Evolutionary conservation across 1,140 invertebrate species (phyloP), one percentile per base, ranked within the genome.

Genomic region (Drosophila miranda): DNA sequence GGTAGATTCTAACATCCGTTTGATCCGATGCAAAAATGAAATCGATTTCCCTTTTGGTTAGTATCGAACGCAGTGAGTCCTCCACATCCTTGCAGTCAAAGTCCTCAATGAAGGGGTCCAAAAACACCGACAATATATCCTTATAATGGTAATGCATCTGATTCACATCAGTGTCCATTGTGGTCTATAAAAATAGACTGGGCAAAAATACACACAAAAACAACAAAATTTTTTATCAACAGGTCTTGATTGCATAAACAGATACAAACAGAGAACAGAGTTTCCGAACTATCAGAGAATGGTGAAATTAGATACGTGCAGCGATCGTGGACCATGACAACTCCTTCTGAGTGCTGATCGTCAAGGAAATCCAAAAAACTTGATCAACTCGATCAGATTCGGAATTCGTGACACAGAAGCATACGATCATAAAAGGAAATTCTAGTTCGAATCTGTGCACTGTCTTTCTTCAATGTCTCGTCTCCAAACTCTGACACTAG

Each of bases 21-120:
- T 52, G 21, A 2, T 42, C 45, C 9, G 45, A 46, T 19, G 67
- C 70, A 1, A 81, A 11, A 2, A 84, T 77, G 9, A 21, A 11
- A 34, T 77, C 77, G 8, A 86, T 75, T 19, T 81, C 73, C 7
- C 73, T 54, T 23, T 53, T 66, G 7, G 46, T 38, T 0, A 84
- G 42, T n/a, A 86, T 51, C 0, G 0, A 16, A 2, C 49, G 26
- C 8, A 86, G 45, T 14, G 2, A 38, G 0, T 66, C 45, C 43
- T 80, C 50, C 2, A 74, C 74, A 66, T 84, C 81, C 16, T 52
- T 59, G 41, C 73, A 70, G 11, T 84, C 80, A 3, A 86, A 84
- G 34, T 84, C 63, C 13, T 60, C 48, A 7, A 53, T 45, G 11
- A 84, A 84, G 5, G 57, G 0, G 3, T 44, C 28, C 13, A 45